Conservation (phyloP, 2,113 vertebrate genomes). For the Gallinago jamesoni region DNA sequence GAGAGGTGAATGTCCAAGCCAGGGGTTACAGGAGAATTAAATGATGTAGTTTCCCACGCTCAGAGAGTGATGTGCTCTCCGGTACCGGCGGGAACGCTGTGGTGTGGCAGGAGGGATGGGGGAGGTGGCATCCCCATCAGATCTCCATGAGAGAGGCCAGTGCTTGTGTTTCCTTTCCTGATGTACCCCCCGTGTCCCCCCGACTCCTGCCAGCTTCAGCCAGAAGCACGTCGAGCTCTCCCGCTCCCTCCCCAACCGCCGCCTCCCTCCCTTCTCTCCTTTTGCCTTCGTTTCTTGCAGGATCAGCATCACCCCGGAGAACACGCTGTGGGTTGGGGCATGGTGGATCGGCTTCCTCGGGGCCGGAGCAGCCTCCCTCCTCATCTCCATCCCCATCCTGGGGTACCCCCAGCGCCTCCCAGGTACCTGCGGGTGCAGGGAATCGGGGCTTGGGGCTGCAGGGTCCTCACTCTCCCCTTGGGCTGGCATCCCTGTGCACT, state of each 20-base stretch:
- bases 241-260: accelerated
- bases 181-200: accelerated
- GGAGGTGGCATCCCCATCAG: background rate
- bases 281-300: constrained; percentile 43
- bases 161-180: background rate
- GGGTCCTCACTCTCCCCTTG: accelerated
- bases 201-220: background rate
- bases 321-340: constrained; percentile 91
- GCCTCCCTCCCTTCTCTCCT: background rate
- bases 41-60: background rate
- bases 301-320: constrained; percentile 81
- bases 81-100: background rate
- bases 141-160: background rate
- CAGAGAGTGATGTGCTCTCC: accelerated
- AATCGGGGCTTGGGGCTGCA: background rate
- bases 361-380: constrained; percentile 80
- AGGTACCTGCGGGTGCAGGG: constrained; percentile 64
- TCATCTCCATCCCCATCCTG: constrained; percentile 88
- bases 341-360: constrained; percentile 96
- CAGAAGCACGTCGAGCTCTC: accelerated
- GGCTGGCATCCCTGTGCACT: accelerated
- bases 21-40: background rate
- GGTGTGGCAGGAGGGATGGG: background rate
- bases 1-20: background rate
- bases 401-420: constrained; percentile 91